Evolutionary conservation across 2,113 vertebrate genomes (phyloP), one percentile per base, ranked within the genome.

Genomic region (Zeus faber): DNA sequence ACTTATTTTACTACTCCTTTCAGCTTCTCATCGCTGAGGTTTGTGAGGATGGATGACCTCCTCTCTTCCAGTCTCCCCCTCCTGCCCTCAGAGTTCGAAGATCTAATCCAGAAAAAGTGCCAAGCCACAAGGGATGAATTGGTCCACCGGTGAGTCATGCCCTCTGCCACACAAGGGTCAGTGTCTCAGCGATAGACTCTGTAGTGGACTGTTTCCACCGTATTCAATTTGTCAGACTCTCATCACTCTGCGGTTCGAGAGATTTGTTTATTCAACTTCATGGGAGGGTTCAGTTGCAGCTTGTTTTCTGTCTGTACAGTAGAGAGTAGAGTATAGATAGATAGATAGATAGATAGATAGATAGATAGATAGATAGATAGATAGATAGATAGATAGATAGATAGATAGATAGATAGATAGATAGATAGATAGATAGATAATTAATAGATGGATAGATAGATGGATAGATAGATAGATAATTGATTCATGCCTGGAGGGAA

Each of bases 1-100:
- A 10, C 11, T 22, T 20, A 2, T 4, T 31, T 16, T 11, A 17
- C 43, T 13, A 51, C 6, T 2, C 23, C 55, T 29, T 65, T 3
- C 26, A 97, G 95, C 62, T 97, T 89, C 70, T 82, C 74, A 37
- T 74, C 89, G 0, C 58, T 97, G 20, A 87, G 93, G 24, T 97
- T 98, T 84, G 88, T 98, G 20, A 83, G 73, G 54, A 76, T 81
- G 4, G 75, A 82, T 4, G 91, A 95, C 35, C 20, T 96, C 3
- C 80, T 86, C 9, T 66, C 52, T 0, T 76, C 79, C 1, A 62
- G 54, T 1, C 75, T 93, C 67, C 95, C 95, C 0, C 75, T 95
- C 51, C 76, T 89, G 29, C 93, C 93, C 0, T 10, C 57, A 0
- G 86, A 93, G 22, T 95, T 93, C 45, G 58, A 79, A 63, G 67